Base-by-base conservation (phyloP, 2,113 vertebrate species). In the Centropristis striata region DNA sequence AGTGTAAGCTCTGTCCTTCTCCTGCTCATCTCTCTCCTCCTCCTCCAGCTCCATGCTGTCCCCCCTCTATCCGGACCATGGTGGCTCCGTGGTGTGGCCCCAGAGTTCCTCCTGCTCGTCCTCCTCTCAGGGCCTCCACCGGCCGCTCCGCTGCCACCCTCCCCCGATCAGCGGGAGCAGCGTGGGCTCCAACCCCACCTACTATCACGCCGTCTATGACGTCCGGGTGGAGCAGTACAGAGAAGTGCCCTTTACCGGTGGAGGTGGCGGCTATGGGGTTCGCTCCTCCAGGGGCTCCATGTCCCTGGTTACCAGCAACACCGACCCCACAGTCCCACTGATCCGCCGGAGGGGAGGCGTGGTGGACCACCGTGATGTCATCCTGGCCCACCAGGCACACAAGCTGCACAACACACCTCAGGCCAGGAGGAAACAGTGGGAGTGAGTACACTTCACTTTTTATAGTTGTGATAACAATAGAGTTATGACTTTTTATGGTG, bases 391-490 rank as follows among this genome's bases (percentile, higher is more conserved):
- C 86, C 96, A 97, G 91, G 95, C 95, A 0, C 96, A 97, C 90
- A 97, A 97, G 85, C 81, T 92, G 80, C 96, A 95, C 88, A 97
- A 95, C 93, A 97, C 96, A 0, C 96, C 96, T 0, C 95, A 96
- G 93, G 97, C 96, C 77, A 85, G 85, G 60, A 93, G 97, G 80
- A 97, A 96, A 63, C 94, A 96, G n/a, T 97, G 96, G 96, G 97
- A 97, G 97, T 97, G 85, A 97, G 96, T 97, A 94, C 32, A 57
- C 2, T 16, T 75, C 20, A 25, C 8, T 37, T 58, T 55, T 11
- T 57, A 39, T 10, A 4, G 11, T 16, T 36, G 2, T 23, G n/a
- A 42, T 6, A n/a, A 15, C 13, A 21, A 2, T 20, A 32, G 3
- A 16, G 14, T 39, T 44, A 27, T 23, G 13, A 6, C 14, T 15